A percentile compares a stretch with the other conserved stretches of the same genome.
These are phyloP conservation scores for Quadroppia sp. DNA, from an alignment of 2,888 invertebrate genomes.

Conservation along the genomic window DNA sequence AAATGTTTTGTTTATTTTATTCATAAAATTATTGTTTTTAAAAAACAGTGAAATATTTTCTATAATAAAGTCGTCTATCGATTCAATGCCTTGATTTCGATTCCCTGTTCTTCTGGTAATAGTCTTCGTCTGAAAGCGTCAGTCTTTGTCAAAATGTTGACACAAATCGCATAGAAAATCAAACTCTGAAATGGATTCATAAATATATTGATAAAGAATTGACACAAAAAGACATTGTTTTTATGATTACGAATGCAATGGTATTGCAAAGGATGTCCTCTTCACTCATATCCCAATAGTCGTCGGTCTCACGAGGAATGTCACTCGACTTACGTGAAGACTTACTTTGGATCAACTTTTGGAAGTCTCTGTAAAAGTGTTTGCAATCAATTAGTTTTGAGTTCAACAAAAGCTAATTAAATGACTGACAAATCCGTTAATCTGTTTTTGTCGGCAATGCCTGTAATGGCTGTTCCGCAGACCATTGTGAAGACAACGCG, in stretches of 20 bases:
- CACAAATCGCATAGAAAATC: neutral
- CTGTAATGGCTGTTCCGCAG: conserved; percentile 2
- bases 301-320: neutral
- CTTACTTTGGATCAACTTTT: neutral
- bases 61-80: neutral
- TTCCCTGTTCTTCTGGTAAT: conserved; percentile 29
- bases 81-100: conserved; percentile 1
- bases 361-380: neutral
- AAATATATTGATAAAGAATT: neutral
- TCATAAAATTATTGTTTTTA: too few species aligned
- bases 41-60: too few species aligned
- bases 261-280: neutral
- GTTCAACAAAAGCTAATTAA: neutral
- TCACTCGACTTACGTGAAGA: too few species aligned
- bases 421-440: neutral
- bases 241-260: neutral
- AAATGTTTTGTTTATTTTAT: too few species aligned
- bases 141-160: neutral
- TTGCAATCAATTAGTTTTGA: neutral
- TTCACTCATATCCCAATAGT: neutral
- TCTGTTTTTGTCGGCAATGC: neutral
- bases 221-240: too few species aligned
- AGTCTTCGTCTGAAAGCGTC: neutral
- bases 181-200: neutral
- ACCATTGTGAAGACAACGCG: neutral